A percentile compares a stretch with the other conserved stretches of the same genome.
These are phyloP conservation scores for Neoseiulus cucumeris DNA, from an alignment of 1,140 invertebrate genomes.

Conservation along the genomic window DNA sequence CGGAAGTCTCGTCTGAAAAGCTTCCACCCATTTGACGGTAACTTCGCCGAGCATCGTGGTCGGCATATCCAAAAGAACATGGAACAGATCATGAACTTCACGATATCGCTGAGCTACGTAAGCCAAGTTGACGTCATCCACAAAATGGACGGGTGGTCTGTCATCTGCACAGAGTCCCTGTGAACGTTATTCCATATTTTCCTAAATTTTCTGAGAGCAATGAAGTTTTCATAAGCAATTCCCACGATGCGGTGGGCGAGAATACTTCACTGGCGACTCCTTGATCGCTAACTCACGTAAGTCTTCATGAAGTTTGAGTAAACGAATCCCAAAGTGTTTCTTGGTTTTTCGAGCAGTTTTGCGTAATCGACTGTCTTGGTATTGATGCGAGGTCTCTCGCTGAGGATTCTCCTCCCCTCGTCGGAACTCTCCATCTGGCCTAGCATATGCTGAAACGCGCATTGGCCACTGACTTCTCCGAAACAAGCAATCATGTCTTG, in stretches of 20 bases:
- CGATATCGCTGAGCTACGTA: constrained; percentile 94
- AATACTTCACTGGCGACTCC: constrained; percentile 11
- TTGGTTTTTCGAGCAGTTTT: constrained; percentile 44
- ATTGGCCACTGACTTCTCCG: constrained; percentile 62
- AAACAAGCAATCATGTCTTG: constrained; percentile 80
- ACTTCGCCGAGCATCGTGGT: constrained; percentile 74
- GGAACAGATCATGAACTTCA: constrained; percentile 85
- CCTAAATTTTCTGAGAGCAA: constrained; percentile 10
- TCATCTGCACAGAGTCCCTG: constrained; percentile 81
- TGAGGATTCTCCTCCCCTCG: constrained; percentile 50
- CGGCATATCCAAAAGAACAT: constrained; percentile 72
- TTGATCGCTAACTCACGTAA: constrained; percentile 38
- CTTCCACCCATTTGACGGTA: constrained; percentile 92
- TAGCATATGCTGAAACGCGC: constrained; percentile 43
- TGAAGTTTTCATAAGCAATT: too few species aligned
- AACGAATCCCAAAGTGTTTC: constrained; percentile 55
- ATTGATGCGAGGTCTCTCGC: constrained; percentile 64
- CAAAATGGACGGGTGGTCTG: constrained; percentile 63
- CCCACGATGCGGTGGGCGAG: not conserved
- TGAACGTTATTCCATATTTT: constrained; percentile 17
- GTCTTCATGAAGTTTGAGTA: constrained; percentile 60
- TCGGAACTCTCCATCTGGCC: constrained; percentile 40
- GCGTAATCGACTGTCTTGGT: constrained; percentile 55
- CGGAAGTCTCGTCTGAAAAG: constrained; percentile 62
- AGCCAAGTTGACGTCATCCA: constrained; percentile 68